phyloP scores from a whole-genome alignment of 1,140 invertebrate genomes.

The Drosophila ogumai region DNA sequence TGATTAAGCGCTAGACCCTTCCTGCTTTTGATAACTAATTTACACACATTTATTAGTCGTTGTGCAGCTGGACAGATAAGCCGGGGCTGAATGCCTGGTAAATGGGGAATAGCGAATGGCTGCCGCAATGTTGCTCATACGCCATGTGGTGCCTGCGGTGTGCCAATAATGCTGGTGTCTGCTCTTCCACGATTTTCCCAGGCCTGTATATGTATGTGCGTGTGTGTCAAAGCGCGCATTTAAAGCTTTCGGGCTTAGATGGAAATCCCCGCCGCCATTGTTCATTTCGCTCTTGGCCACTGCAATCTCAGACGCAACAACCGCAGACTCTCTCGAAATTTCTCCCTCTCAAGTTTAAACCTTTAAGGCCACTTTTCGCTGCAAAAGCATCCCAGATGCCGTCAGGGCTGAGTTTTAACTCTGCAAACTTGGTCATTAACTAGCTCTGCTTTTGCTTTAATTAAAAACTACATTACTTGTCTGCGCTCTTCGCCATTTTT shows the following conservation, averaged over 20 bases:
- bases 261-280: conserved; percentile 67
- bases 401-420: conserved; percentile 56
- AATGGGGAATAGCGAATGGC: conserved; percentile 31
- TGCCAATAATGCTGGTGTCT: conserved; percentile 54
- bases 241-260: conserved; percentile 67
- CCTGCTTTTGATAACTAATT: conserved; percentile 71
- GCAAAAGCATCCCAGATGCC: conserved; percentile 1
- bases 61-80: conserved; percentile 72
- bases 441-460: conserved; percentile 64
- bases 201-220: conserved; percentile 3
- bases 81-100: conserved; percentile 16
- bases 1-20: conserved; percentile 59
- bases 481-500: conserved; percentile 24
- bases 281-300: conserved; percentile 56
- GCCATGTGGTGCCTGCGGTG: conserved; percentile 65
- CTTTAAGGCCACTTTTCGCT: conserved; percentile 36
- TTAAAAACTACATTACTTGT: conserved; percentile 71
- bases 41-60: conserved; percentile 76
- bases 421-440: conserved; percentile 59
- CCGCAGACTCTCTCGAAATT: conserved; percentile 5
- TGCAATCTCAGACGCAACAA: conserved; percentile 55
- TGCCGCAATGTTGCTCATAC: conserved; percentile 61
- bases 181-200: conserved; percentile 16
- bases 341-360: conserved; percentile 14
- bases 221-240: conserved; percentile 52